Evolutionary conservation across 2,113 vertebrate species (phyloP).

Genomic region (Coryphaenoides rupestris): DNA sequence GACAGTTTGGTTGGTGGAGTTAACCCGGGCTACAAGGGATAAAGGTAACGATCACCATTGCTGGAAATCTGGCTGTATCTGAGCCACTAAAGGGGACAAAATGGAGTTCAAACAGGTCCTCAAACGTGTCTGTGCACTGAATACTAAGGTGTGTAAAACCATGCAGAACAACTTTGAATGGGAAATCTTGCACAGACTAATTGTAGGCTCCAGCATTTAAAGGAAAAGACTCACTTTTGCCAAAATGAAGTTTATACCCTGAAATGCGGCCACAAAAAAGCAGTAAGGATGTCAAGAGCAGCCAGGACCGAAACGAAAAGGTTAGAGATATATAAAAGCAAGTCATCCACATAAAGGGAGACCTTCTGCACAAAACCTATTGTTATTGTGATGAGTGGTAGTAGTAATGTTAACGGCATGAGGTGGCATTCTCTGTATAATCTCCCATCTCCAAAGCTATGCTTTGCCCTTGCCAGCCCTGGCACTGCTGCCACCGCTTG

Average conservation of each 20-base stretch:
- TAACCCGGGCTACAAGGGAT: neutral
- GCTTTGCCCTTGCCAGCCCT: neutral
- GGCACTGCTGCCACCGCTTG: neutral
- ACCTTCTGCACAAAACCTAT: neutral
- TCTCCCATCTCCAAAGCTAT: no score
- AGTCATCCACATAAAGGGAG: neutral
- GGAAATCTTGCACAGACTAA: neutral
- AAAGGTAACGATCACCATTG: neutral
- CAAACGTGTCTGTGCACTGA: no score
- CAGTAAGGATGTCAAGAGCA: neutral
- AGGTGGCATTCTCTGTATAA: no score
- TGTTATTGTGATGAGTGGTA: no score
- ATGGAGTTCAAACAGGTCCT: no score
- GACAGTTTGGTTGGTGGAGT: neutral
- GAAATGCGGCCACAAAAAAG: neutral
- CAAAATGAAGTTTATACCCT: neutral
- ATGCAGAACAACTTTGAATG: neutral
- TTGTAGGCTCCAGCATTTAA: neutral
- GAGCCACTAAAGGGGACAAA: no score
- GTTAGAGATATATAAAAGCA: slow-evolving; percentile 2
- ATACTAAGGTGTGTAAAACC: no score
- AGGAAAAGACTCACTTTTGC: neutral
- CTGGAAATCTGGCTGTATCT: neutral
- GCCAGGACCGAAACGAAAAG: neutral
- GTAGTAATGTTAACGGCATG: no score